Percentiles rank a stretch among this genome's conserved stretches.
Evolutionary conservation across 2,113 vertebrate species (phyloP).

Genomic region (Ifrita kowaldi): DNA sequence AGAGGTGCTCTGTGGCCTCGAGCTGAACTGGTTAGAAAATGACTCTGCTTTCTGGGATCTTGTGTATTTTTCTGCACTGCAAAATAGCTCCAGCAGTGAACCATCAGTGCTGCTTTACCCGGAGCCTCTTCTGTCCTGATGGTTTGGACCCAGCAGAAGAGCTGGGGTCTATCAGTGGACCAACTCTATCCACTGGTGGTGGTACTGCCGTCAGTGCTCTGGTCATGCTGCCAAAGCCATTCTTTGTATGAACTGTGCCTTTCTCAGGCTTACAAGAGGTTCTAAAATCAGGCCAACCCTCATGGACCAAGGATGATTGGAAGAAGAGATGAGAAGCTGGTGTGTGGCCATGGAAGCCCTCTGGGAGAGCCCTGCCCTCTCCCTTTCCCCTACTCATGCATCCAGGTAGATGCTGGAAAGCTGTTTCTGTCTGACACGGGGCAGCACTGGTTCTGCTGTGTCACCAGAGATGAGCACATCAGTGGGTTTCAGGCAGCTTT

Average conservation of each 20-base stretch:
- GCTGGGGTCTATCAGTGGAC: rapidly evolving
- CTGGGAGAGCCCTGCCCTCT: background rate
- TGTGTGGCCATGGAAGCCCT: background rate
- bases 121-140: rapidly evolving
- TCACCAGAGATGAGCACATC: background rate
- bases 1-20: background rate
- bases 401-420: background rate
- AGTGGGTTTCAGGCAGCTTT: background rate
- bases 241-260: background rate
- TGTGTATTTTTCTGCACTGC: background rate
- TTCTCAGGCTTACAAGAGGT: background rate
- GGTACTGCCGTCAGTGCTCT: background rate
- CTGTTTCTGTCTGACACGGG: background rate
- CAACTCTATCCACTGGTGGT: rapidly evolving
- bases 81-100: background rate
- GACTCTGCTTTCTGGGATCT: background rate
- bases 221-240: background rate
- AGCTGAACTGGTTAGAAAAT: background rate
- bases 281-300: background rate
- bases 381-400: rapidly evolving
- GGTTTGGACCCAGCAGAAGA: background rate
- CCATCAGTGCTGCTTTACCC: background rate
- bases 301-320: background rate
- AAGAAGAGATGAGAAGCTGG: background rate
- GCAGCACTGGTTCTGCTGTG: background rate